Evolutionary conservation across 1,140 invertebrate species (phyloP).

Genomic region (Cotesia vestalis): DNA sequence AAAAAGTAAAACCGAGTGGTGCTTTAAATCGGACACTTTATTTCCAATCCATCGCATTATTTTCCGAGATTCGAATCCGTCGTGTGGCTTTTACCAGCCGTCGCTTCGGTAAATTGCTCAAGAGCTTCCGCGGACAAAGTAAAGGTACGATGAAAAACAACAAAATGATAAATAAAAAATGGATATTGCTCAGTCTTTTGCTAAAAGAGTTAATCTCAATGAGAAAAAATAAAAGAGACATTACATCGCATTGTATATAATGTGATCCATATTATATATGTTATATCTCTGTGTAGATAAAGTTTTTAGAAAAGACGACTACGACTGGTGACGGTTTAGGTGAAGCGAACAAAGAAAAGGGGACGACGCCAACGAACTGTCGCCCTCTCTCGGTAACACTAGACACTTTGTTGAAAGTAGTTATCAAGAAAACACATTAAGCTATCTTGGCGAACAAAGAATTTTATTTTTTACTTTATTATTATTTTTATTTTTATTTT

Average conservation of each 20-base stretch:
- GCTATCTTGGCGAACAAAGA: slow-evolving; percentile 12
- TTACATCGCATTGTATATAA: too few relatives aligned
- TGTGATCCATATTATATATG: too few relatives aligned
- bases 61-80: too few relatives aligned
- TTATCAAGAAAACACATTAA: slow-evolving; percentile 31
- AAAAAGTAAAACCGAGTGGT: too few relatives aligned
- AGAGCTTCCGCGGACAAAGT: neutral
- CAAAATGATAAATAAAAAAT: too few relatives aligned
- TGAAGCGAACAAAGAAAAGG: slow-evolving; percentile 6
- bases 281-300: neutral
- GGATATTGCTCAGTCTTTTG: too few relatives aligned
- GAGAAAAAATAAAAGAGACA: neutral
- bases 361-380: neutral
- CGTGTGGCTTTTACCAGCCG: slow-evolving; percentile 13
- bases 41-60: too few relatives aligned
- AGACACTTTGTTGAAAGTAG: slow-evolving; percentile 24
- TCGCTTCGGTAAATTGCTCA: slow-evolving; percentile 2
- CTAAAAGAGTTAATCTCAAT: neutral
- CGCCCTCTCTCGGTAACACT: slow-evolving; percentile 1
- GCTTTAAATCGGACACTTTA: too few relatives aligned
- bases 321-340: neutral
- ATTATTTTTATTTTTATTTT: neutral
- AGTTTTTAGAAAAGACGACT: slow-evolving; percentile 3
- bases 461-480: slow-evolving; percentile 1
- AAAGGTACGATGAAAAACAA: neutral